Evolutionary conservation across 2,797 vertebrate species (phyloP).

Genomic region (Calcarius lapponicus): DNA sequence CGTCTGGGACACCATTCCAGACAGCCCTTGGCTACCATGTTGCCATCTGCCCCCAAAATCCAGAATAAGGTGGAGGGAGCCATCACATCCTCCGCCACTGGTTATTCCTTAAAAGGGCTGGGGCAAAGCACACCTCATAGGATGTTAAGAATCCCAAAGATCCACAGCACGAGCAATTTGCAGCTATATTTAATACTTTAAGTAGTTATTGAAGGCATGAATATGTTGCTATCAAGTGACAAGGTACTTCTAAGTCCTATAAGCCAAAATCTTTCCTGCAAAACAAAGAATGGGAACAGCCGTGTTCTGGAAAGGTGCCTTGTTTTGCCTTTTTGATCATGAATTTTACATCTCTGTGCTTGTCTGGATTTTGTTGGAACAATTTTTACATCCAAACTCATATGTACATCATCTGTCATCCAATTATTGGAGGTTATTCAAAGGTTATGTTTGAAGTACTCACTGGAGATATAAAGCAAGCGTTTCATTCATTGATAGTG

Average conservation of each 20-base stretch:
- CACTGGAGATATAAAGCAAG: slow-evolving; percentile 22
- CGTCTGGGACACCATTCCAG: not conserved
- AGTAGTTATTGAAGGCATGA: not conserved
- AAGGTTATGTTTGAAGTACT: slow-evolving; percentile 61
- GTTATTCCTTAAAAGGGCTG: not conserved
- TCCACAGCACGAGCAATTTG: not conserved
- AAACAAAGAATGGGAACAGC: not conserved
- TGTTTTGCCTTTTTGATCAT: not conserved
- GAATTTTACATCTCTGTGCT: not conserved
- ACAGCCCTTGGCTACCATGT: not conserved
- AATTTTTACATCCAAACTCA: slow-evolving; percentile 30
- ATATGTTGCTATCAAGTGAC: not conserved
- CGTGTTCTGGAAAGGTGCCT: not conserved
- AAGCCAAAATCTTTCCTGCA: not conserved
- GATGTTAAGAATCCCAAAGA: not conserved
- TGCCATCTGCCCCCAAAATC: not conserved
- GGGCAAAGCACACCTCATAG: not conserved
- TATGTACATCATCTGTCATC: slow-evolving; percentile 38
- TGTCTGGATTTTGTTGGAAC: slow-evolving; percentile 40
- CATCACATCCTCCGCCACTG: no score
- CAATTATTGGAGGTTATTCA: slow-evolving; percentile 57
- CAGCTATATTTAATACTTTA: not conserved
- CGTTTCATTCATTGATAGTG: slow-evolving; percentile 19
- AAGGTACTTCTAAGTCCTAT: not conserved
- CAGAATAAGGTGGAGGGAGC: not conserved